Evolutionary conservation across 2,113 vertebrate species (phyloP), one percentile per base, ranked within the genome.

Genomic region (Delphinus delphis): DNA sequence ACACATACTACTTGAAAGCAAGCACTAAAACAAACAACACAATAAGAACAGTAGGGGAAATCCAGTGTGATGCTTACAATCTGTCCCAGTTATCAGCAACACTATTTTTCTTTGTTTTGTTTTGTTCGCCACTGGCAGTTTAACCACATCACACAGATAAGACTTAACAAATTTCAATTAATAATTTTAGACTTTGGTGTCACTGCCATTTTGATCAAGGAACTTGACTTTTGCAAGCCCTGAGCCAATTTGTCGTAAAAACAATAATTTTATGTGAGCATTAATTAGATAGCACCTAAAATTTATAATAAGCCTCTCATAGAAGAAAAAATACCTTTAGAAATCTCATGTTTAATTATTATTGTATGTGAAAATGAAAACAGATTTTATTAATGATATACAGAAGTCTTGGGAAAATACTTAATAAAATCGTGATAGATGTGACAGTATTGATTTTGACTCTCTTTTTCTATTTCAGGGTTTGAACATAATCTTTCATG

Each of bases 401-500:
- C 70, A 10, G 25, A 60, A 33, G 18, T 82, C 38, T 90, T 79
- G 38, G 38, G 38, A 50, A 95, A 91, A 90, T 85, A n/a, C 31
- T 88, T 92, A 88, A 71, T 81, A 81, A 95, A 96, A 26, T 71
- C 50, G 28, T 82, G 26, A 60, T 80, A 12, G 2, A 71, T 81
- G 6, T 71, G 25, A 26, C 55, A 36, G 10, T 88, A 33, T 70
- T 97, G 82, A 97, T 53, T 88, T 77, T 95, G 76, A 88, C 71
- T 95, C 86, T 98, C 21, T 90, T 76, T 99, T 55, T 98, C 63
- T n/a, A 92, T 98, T 98, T 67, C 97, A 99, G 99, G 99, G 99
- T 95, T 98, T 99, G 98, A 99, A 99, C 98, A 99, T 99, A 95
- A 99, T 99, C 98, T 99, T 99, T 98, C 99, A 99, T 0, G 99